These are phyloP conservation scores for Ruditapes philippinarum DNA, from an alignment of 1,140 invertebrate species.

Conservation along the genomic window DNA sequence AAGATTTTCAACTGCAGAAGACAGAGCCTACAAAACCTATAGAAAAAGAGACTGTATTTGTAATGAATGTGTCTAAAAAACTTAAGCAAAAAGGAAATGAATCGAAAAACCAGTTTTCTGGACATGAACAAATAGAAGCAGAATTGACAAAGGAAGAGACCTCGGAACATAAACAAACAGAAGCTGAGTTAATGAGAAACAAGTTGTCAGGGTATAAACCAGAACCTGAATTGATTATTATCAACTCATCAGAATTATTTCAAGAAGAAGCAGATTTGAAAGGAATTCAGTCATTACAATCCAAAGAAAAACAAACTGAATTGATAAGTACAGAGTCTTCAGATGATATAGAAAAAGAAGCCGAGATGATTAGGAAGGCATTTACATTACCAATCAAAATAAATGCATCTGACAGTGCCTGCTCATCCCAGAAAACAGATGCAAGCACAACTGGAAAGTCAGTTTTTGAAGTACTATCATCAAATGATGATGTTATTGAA, in stretches of 20 bases:
- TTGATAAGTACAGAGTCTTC: neutral
- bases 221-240: too few species aligned
- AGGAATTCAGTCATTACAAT: too few species aligned
- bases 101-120: too few species aligned
- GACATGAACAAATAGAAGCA: too few species aligned
- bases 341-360: neutral
- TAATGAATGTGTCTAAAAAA: neutral
- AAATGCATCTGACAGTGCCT: neutral
- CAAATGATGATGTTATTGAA: neutral
- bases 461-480: neutral
- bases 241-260: too few species aligned
- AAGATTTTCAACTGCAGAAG: neutral
- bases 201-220: neutral
- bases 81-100: too few species aligned
- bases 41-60: neutral
- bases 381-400: neutral
- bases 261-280: too few species aligned
- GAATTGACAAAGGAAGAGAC: too few species aligned
- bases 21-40: neutral
- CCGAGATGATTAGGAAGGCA: neutral
- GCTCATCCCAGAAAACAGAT: neutral
- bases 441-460: neutral
- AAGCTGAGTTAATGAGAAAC: neutral
- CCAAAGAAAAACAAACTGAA: too few species aligned
- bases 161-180: neutral